Percentiles rank a stretch among this genome's conserved stretches.
phyloP scores from a whole-genome alignment of 2,113 vertebrate species.

The Sebastes schlegelii region DNA sequence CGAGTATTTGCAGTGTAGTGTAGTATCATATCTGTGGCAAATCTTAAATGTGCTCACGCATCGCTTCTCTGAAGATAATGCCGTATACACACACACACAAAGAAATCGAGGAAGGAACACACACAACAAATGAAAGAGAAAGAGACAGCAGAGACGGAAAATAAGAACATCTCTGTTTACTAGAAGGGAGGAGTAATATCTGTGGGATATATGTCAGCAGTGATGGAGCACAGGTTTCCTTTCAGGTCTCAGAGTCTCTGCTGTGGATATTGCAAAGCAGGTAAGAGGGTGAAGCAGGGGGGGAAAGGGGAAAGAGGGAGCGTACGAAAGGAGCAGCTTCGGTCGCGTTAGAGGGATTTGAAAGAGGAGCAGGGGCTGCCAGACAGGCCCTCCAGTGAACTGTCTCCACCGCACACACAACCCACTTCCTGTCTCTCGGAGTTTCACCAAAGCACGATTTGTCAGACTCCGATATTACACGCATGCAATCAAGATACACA shows the following conservation, averaged over 20 bases:
- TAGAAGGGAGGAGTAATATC: conserved; percentile 53
- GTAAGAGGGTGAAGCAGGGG: conserved; percentile 11
- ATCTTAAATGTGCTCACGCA: not conserved
- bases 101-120: conserved; percentile 17
- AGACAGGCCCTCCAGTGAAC: conserved; percentile 86
- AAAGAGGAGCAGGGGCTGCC: conserved; percentile 82
- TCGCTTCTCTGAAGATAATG: conserved; percentile 4
- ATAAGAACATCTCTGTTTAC: conserved; percentile 67
- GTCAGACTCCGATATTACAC: conserved; percentile 33
- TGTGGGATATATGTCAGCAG: conserved; percentile 39
- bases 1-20: not conserved
- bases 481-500: conserved; percentile 17
- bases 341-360: conserved; percentile 47
- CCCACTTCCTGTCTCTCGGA: conserved; percentile 87
- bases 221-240: conserved; percentile 4
- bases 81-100: not conserved
- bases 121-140: conserved; percentile 4
- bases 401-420: conserved; percentile 81
- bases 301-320: not conserved
- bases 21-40: not conserved
- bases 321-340: conserved; percentile 1
- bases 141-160: conserved; percentile 34
- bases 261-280: conserved; percentile 36
- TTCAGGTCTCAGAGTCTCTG: conserved; percentile 29
- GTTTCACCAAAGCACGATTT: conserved; percentile 70